Evolutionary conservation across 2,888 invertebrate species (phyloP).

Genomic region (Tiliacea citrago): DNA sequence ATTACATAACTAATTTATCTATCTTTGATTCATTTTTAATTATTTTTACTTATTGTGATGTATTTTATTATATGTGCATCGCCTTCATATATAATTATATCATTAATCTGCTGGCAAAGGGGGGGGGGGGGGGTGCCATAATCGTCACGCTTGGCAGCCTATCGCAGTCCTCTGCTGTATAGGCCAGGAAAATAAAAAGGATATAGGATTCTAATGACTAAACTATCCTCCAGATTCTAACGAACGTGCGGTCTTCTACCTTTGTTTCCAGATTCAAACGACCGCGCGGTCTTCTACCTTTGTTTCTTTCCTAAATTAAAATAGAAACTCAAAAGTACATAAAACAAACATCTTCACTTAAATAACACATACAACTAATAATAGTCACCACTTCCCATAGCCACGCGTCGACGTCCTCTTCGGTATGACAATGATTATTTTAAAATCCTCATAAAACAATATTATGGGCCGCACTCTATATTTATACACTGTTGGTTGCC

Average conservation of each 20-base stretch:
- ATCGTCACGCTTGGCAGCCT: too few relatives aligned
- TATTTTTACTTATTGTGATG: too few relatives aligned
- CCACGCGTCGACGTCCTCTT: conserved; percentile 70
- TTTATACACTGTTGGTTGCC: conserved; percentile 85
- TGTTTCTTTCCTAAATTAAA: background rate
- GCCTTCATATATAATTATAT: too few relatives aligned
- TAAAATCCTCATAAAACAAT: conserved; percentile 86
- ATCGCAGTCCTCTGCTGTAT: too few relatives aligned
- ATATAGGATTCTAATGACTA: too few relatives aligned
- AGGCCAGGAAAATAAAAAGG: too few relatives aligned
- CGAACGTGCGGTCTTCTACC: too few relatives aligned
- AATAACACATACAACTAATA: conserved; percentile 18
- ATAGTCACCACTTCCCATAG: conserved; percentile 35
- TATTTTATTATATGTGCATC: too few relatives aligned
- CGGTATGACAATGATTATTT: conserved; percentile 86
- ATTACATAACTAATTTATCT: too few relatives aligned
- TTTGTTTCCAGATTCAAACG: background rate
- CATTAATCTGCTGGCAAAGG: too few relatives aligned
- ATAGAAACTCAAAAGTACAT: background rate
- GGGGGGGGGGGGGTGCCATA: too few relatives aligned
- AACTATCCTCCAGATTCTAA: background rate
- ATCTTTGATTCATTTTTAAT: too few relatives aligned
- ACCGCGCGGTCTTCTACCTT: background rate
- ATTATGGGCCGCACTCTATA: conserved; percentile 82
- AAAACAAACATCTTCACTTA: conserved; percentile 24